These are phyloP conservation scores for Oedothorax gibbosus DNA, from an alignment of 1,140 invertebrate species.

Conservation along the genomic window DNA sequence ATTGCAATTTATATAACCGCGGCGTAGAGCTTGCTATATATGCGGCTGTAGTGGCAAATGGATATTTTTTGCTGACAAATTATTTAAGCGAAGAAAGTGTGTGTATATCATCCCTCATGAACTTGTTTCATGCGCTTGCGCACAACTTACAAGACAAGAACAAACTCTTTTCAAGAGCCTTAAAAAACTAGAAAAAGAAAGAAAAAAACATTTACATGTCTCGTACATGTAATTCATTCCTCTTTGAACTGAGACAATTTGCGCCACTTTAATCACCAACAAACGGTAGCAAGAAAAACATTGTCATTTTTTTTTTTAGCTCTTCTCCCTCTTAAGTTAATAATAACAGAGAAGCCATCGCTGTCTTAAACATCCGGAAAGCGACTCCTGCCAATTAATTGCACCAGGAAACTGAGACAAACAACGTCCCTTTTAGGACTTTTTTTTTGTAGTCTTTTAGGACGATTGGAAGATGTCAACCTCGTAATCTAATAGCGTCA, in stretches of 20 bases:
- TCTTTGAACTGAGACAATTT: neutral
- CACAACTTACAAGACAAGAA: too few relatives aligned
- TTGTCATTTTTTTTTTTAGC: neutral
- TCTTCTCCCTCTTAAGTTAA: neutral
- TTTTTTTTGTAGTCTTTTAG: constrained; percentile 1
- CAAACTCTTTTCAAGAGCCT: too few relatives aligned
- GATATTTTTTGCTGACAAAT: too few relatives aligned
- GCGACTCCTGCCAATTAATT: neutral
- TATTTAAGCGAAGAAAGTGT: too few relatives aligned
- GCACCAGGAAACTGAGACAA: neutral
- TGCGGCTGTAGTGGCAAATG: too few relatives aligned
- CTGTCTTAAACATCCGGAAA: neutral
- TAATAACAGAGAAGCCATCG: neutral
- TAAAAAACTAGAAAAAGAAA: too few relatives aligned
- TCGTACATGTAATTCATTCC: neutral
- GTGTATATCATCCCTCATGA: too few relatives aligned
- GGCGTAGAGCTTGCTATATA: too few relatives aligned
- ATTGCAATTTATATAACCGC: too few relatives aligned
- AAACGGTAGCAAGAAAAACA: neutral
- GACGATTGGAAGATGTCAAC: neutral
- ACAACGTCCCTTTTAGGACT: neutral
- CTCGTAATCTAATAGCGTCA: constrained; percentile 19
- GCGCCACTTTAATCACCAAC: neutral
- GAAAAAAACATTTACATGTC: too few relatives aligned
- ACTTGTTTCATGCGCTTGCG: too few relatives aligned